phyloP scores from a whole-genome alignment of 1,140 invertebrate species.

The Bombus confusus region DNA sequence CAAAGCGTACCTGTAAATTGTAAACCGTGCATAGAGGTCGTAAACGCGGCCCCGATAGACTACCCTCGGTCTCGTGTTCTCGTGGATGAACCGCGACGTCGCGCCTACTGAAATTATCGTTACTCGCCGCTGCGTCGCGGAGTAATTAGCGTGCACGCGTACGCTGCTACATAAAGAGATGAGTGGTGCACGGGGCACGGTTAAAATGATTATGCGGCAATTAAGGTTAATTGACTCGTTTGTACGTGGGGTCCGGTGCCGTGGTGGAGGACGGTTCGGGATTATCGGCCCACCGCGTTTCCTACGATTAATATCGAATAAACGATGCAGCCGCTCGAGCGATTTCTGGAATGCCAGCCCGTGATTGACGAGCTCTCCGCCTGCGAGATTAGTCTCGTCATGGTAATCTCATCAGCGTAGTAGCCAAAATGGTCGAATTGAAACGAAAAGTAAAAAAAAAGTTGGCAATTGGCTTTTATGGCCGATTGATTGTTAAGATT shows the following conservation, averaged over 20 bases:
- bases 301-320: slow-evolving; percentile 52
- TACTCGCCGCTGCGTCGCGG: slow-evolving; percentile 45
- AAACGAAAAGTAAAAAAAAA: background rate
- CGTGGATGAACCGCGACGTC: slow-evolving; percentile 10
- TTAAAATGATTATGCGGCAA: slow-evolving; percentile 62
- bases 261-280: slow-evolving; percentile 27
- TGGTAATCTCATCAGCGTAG: too few relatives aligned
- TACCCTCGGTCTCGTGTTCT: slow-evolving; percentile 42
- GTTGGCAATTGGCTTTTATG: background rate
- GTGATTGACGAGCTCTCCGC: slow-evolving; percentile 4
- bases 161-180: slow-evolving; percentile 40
- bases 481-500: too few relatives aligned
- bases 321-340: background rate
- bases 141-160: slow-evolving; percentile 54
- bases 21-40: slow-evolving; percentile 10
- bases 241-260: slow-evolving; percentile 58
- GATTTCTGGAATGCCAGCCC: slow-evolving; percentile 36
- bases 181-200: slow-evolving; percentile 52
- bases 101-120: slow-evolving; percentile 50
- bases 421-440: background rate
- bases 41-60: slow-evolving; percentile 39
- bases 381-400: background rate
- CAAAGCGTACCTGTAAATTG: background rate
- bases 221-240: slow-evolving; percentile 68
- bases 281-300: slow-evolving; percentile 47